Evolutionary conservation across 2,888 invertebrate species (phyloP).

Genomic region (Papilio elwesi): DNA sequence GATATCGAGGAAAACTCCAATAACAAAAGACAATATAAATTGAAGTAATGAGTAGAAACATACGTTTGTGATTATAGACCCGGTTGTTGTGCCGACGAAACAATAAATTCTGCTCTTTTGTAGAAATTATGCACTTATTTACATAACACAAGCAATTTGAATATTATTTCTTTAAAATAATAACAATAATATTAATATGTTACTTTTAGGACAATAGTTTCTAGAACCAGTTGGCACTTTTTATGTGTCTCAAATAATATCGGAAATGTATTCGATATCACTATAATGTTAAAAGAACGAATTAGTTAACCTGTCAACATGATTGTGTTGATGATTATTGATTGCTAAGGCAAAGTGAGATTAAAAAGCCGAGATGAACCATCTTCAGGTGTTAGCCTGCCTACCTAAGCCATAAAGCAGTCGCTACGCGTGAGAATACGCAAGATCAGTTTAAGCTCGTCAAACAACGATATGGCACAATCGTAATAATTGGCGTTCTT

Average conservation of each 20-base stretch:
- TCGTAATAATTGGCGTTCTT: constrained; percentile 68
- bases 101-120: too few species aligned
- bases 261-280: background rate
- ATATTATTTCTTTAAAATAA: too few species aligned
- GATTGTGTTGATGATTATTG: too few species aligned
- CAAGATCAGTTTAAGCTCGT: constrained; percentile 27
- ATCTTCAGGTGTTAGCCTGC: background rate
- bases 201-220: too few species aligned
- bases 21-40: too few species aligned
- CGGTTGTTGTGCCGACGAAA: too few species aligned
- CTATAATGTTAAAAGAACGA: background rate
- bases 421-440: constrained; percentile 29
- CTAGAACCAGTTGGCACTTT: background rate
- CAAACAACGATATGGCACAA: constrained; percentile 47
- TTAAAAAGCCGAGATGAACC: background rate
- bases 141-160: too few species aligned
- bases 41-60: too few species aligned
- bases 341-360: background rate
- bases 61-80: too few species aligned
- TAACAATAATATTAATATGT: too few species aligned
- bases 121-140: too few species aligned
- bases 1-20: background rate
- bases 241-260: too few species aligned
- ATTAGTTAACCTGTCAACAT: background rate
- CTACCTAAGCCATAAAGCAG: background rate